Evolutionary conservation across 64 coral and sea anemone species (phyloP), one percentile per base, ranked within the genome.

Genomic region (Pachyseris speciosa): DNA sequence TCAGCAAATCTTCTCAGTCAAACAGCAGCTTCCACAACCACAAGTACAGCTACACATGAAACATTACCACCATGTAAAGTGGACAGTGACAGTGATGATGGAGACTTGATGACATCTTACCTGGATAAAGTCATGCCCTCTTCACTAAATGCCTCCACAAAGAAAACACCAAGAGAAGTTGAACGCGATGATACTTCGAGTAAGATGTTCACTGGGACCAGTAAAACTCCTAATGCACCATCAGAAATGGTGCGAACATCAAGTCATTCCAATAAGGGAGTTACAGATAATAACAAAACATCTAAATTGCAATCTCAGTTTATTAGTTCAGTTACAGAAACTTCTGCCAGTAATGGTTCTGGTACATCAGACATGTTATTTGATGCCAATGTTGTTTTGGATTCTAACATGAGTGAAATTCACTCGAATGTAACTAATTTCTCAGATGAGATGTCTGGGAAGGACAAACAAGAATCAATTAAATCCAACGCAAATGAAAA

Each of bases 31-130:
- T 61, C 32, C 50, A 61, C 36, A 0, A 39, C 77, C 26, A 59
- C 49, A 9, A 63, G 53, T 20, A 58, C 33, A 61, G 9, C 32
- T 34, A 41, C 17, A 1, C 55, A n/a, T 40, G n/a, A 22, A 40
- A 40, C 31, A 0, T 2, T 19, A 55, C 48, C 30, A 61, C 37
- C 77, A 9, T 81, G 11, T 63, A 81, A 40, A 81, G 53, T 81
- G n/a, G 77, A 81, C 20, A 81, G 77, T 63, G 77, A 81, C 26
- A 81, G 77, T 40, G 77, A 81, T 19, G 33, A 26, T 61, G 77
- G 13, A 11, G 75, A 37, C 0, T 63, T 41, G 7, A 10, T 61
- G 53, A 40, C 57, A 28, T 41, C 77, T 40, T 81, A 61, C 20
- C 20, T 81, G 33, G 77, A 81, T 34, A 32, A 81, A 12, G 2